Evolutionary conservation across 2,797 vertebrate species (phyloP), one percentile per base, ranked within the genome.

Genomic region (Aldrovandia affinis): DNA sequence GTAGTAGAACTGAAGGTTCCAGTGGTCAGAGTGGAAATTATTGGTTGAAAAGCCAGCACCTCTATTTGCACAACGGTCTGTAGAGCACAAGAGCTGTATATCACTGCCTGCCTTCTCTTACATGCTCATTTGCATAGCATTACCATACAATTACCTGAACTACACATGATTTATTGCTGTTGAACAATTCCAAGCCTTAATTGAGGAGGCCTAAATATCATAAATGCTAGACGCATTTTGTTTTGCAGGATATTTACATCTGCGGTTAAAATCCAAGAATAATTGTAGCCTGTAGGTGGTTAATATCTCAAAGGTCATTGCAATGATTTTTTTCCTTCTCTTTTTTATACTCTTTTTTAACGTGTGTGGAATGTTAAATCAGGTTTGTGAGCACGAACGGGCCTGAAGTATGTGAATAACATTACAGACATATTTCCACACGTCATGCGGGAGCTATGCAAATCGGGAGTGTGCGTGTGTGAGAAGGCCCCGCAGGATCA

Each of bases 261-360:
- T 25, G 25, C n/a, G 42, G 22, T 77, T 77, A 77, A 77, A 44
- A 77, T 77, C 42, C 73, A 12, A 77, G 22, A 47, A 1, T 68
- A 68, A 84, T 68, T 79, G 36, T 25, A 18, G n/a, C n/a, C 33
- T 65, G 61, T 84, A 80, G 39, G 50, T 63, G 14, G 77, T 63
- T 85, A 44, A 83, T 88, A 83, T 84, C 65, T 61, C 47, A 87
- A 87, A 88, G 78, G 73, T 88, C 85, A 84, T 20, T 15, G 44
- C 83, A 84, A 84, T 80, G 81, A 85, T 88, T 86, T 81, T 70
- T 79, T 36, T 84, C 63, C 75, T 36, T 57, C 55, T 61, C 70
- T 82, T 68, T 81, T 80, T 80, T 59, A 80, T 42, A 33, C 81
- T 55, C 59, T n/a, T 57, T 78, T 52, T 44, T 82, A 65, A 80